These are phyloP conservation scores for Brachionus rubens DNA, from an alignment of 1,140 invertebrate genomes.

Conservation along the genomic window DNA sequence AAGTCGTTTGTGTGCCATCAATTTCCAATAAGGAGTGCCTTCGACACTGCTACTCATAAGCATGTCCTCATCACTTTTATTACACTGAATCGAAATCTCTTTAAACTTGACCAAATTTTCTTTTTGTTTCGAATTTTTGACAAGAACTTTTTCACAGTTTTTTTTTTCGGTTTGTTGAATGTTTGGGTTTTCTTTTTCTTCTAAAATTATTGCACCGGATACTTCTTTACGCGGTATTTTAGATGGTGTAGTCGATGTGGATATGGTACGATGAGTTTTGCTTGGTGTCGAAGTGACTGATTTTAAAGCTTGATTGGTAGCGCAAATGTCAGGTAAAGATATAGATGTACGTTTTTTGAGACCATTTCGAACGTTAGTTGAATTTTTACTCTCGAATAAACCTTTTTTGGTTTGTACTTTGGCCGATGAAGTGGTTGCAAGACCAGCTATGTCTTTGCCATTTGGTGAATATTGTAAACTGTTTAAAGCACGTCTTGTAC, in stretches of 20 bases:
- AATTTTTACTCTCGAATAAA: conserved; percentile 27
- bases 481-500: conserved; percentile 31
- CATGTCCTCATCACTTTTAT: conserved; percentile 45
- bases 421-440: conserved; percentile 12
- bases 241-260: conserved; percentile 28
- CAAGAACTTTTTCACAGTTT: background rate
- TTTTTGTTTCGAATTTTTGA: conserved; percentile 3
- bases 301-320: background rate
- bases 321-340: conserved; percentile 30
- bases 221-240: conserved; percentile 11
- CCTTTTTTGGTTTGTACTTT: conserved; percentile 39
- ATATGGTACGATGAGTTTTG: conserved; percentile 39
- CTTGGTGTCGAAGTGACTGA: background rate
- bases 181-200: conserved; percentile 44
- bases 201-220: background rate
- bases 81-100: conserved; percentile 38
- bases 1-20: conserved; percentile 9
- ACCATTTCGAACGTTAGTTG: background rate
- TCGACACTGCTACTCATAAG: conserved; percentile 14
- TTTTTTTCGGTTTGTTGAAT: background rate
- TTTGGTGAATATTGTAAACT: conserved; percentile 34
- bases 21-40: conserved; percentile 29
- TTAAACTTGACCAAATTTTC: conserved; percentile 24
- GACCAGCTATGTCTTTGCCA: conserved; percentile 24
- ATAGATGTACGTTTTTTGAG: conserved; percentile 39